Base-by-base conservation (phyloP, 2,113 vertebrate genomes). In the Clarias gariepinus region DNA sequence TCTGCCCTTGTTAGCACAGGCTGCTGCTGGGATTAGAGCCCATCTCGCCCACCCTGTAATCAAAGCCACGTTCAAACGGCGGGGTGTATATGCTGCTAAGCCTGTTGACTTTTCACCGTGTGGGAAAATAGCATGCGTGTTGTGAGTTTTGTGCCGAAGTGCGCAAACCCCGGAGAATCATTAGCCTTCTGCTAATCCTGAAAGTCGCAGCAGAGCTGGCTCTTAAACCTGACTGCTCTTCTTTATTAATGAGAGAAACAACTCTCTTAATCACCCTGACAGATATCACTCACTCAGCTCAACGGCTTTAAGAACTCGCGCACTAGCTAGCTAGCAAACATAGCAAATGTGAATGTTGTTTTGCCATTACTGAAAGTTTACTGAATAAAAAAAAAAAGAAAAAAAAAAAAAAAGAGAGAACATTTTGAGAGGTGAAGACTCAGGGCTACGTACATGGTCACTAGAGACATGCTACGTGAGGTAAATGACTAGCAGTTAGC, bases 11-110 rank as follows among this genome's bases (percentile, higher is more conserved):
- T 93, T 92, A 90, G 91, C 87, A 47, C 30, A 23, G 89, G 78
- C 89, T 92, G 93, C 92, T 90, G 88, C 86, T 81, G 85, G 86
- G 92, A 92, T 93, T 90, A 90, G 83, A 79, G 79, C 80, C 79
- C 33, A 79, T 81, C 85, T 83, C 87, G 71, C 79, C 87, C 71
- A 58, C 71, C 69, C 83, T 90, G 78, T 88, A 91, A 91, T 88
- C 91, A 90, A 77, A 55, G 82, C 84, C 80, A 74, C 69, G 69
- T 90, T 82, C 87, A 88, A 90, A 90, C 89, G 88, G 82, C 77
- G 69, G 76, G n/a, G 81, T 81, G 87, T 85, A 69, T 76, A 58
- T 25, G 81, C 73, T 76, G 87, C 86, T 88, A 86, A 89, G 90
- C 88, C 85, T n/a, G 78, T 25, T 28, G 88, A 82, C 85, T 85